Base-by-base conservation (phyloP, 2,888 invertebrate species). In the Ceratothoa steindachneri region DNA sequence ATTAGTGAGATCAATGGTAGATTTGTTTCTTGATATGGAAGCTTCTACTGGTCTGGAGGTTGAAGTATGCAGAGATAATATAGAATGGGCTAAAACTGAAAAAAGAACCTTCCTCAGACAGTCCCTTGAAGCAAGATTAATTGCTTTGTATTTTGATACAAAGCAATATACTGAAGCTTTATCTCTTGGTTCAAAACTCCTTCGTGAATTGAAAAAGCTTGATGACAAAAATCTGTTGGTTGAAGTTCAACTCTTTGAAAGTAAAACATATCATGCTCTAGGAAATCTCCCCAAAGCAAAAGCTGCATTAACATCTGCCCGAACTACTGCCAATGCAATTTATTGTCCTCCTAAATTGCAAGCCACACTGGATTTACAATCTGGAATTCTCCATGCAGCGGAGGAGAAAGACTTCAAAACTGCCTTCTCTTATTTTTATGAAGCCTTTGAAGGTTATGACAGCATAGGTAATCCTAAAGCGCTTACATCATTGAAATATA, bases 331-430 rank as follows among this genome's bases (percentile, higher is more conserved):
- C 5, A 99, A 99, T 86, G 95, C 97, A 12, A 98, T 99, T 82
- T 99, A 99, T 85, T 97, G 98, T 85, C 97, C 98, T 79, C 98
- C 99, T 0, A 95, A 96, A 87, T 92, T 98, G 88, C 99, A 99
- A 86, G 97, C 97, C 7, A 93, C 97, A 9, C 87, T 99, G 52
- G 99, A 99, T 86, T 87, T 97, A 24, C 80, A 81, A 70, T 73
- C 82, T 86, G 88, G 88, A 71, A 96, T 99, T 81, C 87, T 99
- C 73, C 99, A 99, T 86, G 99, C 99, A 9, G 98, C 98, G n/a
- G 99, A 99, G 84, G 99, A 99, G 85, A 91, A 94, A 82, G 99
- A 99, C 84, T 99, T 99, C 85, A 99, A 99, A 88, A 99, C 99
- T 74, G 98, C 97, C 65, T 99, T 96, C 86, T 99, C 98, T 72